A percentile compares a stretch with the other conserved stretches of the same genome.
Conservation (phyloP, 2,888 invertebrate genomes). For the Caenorhabditis japonica region DNA sequence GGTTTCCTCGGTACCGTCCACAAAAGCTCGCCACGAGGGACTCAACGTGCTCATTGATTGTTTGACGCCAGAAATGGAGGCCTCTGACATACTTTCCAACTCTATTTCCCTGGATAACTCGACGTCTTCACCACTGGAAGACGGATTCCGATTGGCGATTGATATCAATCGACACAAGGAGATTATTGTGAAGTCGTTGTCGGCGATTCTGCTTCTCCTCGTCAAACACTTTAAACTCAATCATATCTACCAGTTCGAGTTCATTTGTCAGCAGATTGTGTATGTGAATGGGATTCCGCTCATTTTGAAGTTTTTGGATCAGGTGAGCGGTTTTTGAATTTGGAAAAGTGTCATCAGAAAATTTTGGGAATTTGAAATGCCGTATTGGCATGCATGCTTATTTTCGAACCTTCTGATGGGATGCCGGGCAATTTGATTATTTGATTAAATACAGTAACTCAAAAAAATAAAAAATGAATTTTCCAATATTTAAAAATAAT, state of each 20-base stretch:
- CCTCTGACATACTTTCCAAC: constrained; percentile 74
- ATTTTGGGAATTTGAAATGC: background rate
- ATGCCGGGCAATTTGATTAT: no score
- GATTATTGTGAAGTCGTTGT: constrained; percentile 95
- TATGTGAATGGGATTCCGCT: constrained; percentile 99
- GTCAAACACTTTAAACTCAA: constrained; percentile 97
- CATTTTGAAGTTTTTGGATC: constrained; percentile 97
- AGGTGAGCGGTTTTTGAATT: constrained; percentile 80
- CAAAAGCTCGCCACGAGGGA: constrained; percentile 87
- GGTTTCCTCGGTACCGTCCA: constrained; percentile 94
- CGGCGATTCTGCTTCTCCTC: constrained; percentile 89
- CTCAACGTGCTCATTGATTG: constrained; percentile 98
- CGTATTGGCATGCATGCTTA: no score
- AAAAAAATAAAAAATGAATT: no score
- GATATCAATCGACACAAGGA: constrained; percentile 96
- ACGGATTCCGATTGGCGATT: constrained; percentile 83
- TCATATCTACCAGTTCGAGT: constrained; percentile 98
- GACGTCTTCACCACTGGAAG: constrained; percentile 68
- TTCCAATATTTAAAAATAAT: no score
- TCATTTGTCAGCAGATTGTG: constrained; percentile 93
- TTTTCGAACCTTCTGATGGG: no score
- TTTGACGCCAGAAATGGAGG: constrained; percentile 82
- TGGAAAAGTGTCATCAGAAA: no score
- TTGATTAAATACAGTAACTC: no score
- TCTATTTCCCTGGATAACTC: constrained; percentile 73